These are phyloP conservation scores for Phrynocephalus forsythii DNA, from an alignment of 2,797 vertebrate genomes.

Conservation along the genomic window DNA sequence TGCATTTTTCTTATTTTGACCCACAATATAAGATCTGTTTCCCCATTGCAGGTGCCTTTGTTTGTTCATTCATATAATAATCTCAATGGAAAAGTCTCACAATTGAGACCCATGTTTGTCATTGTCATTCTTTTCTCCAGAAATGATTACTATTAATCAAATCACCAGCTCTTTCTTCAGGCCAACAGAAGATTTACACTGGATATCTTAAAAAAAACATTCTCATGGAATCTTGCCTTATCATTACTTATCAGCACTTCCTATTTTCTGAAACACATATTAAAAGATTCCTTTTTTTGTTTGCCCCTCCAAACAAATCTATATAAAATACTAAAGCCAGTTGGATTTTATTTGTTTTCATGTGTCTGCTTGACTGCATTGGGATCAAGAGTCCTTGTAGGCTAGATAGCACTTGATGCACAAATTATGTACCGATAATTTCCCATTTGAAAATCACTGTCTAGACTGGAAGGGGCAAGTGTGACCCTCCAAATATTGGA, in stretches of 20 bases:
- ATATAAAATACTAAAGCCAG: conserved; percentile 4
- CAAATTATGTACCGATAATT: background rate
- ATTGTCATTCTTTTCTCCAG: background rate
- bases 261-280: conserved; percentile 9
- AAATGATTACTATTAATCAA: conserved; percentile 17
- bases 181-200: conserved; percentile 36
- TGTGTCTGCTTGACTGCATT: background rate
- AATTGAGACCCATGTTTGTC: background rate
- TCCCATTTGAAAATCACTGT: background rate
- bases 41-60: background rate
- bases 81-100: background rate
- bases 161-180: conserved; percentile 41
- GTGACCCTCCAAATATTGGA: too few relatives aligned
- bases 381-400: background rate
- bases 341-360: conserved; percentile 9
- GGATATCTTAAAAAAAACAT: background rate
- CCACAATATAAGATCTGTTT: background rate
- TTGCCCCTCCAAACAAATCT: background rate
- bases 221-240: conserved; percentile 26
- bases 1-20: background rate
- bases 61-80: background rate
- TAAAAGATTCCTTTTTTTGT: background rate
- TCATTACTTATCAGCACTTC: background rate
- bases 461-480: background rate
- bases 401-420: background rate